These are phyloP conservation scores for Epinephelus awoara DNA, from an alignment of 2,797 vertebrate species.

Conservation along the genomic window DNA sequence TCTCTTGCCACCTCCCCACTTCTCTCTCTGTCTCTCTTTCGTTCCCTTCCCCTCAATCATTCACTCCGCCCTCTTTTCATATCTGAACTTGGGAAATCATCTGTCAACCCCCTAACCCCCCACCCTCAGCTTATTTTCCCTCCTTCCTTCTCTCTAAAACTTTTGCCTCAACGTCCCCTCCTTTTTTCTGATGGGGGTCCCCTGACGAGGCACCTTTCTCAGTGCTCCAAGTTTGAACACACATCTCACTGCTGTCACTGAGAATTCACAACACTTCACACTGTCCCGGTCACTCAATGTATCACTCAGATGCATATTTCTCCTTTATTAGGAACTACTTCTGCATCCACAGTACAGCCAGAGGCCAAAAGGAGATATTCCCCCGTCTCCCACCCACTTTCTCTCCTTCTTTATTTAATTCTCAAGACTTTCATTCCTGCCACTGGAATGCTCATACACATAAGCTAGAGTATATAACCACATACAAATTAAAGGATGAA, in stretches of 20 bases:
- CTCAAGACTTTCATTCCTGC: constrained; percentile 21
- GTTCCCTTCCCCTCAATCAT: constrained; percentile 48
- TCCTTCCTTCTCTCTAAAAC: constrained; percentile 53
- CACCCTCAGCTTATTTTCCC: constrained; percentile 51
- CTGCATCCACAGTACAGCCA: constrained; percentile 35
- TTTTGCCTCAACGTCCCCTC: constrained; percentile 18
- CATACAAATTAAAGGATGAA: background rate
- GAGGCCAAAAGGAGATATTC: constrained; percentile 41
- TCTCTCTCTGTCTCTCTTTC: constrained; percentile 40
- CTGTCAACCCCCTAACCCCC: constrained; percentile 18
- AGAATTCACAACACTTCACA: constrained; percentile 58
- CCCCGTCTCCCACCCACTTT: constrained; percentile 4
- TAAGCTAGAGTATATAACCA: background rate
- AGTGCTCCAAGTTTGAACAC: constrained; percentile 39
- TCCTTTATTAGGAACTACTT: constrained; percentile 71
- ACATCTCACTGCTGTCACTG: constrained; percentile 52
- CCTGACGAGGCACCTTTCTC: constrained; percentile 56
- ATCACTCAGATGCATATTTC: constrained; percentile 64
- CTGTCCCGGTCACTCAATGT: constrained; percentile 49
- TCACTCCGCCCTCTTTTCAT: constrained; percentile 63
- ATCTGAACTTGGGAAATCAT: constrained; percentile 70
- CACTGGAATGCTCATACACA: background rate
- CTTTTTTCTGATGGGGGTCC: constrained; percentile 48
- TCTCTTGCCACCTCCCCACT: constrained; percentile 48
- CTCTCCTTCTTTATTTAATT: constrained; percentile 13